These are phyloP conservation scores for Sphaerolaimus hirsutus DNA, from an alignment of 2,888 invertebrate species.

Conservation along the genomic window DNA sequence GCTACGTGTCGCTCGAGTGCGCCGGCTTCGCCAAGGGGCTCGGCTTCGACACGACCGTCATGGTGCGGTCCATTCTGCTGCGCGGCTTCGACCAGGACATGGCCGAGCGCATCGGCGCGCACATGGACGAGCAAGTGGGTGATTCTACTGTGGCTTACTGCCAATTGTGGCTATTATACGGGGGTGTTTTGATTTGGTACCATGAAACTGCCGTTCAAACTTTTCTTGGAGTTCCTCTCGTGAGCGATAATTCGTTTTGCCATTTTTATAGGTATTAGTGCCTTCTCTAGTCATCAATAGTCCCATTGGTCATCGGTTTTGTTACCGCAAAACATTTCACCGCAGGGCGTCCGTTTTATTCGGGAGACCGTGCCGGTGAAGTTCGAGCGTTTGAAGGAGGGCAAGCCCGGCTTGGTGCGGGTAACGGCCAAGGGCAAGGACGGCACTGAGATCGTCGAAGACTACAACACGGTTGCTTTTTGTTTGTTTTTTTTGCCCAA, in stretches of 20 bases:
- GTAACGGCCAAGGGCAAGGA: conserved; percentile 24
- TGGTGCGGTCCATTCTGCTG: conserved; percentile 37
- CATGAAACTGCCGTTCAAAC: too few species aligned
- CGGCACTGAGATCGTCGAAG: conserved; percentile 26
- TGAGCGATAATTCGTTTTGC: too few species aligned
- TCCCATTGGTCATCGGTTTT: too few species aligned
- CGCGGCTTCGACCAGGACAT: conserved; percentile 39
- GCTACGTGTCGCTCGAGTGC: conserved; percentile 37
- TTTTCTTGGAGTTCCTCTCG: too few species aligned
- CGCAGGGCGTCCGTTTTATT: not conserved
- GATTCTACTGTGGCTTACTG: too few species aligned
- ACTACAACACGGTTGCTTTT: conserved; percentile 35
- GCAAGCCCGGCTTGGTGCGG: conserved; percentile 21
- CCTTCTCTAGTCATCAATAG: too few species aligned
- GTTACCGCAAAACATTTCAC: too few species aligned
- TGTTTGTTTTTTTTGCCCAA: not conserved
- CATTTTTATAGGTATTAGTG: too few species aligned
- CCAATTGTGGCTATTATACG: too few species aligned
- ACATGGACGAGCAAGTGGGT: conserved; percentile 32
- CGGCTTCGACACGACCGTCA: conserved; percentile 30
- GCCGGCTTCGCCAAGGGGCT: conserved; percentile 36
- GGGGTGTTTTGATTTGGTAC: too few species aligned
- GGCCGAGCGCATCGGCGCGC: conserved; percentile 33
- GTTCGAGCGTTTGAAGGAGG: conserved; percentile 36
- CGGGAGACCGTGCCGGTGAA: not conserved